Evolutionary conservation across 2,888 invertebrate species (phyloP).

Genomic region (Darwinula stevensoni): DNA sequence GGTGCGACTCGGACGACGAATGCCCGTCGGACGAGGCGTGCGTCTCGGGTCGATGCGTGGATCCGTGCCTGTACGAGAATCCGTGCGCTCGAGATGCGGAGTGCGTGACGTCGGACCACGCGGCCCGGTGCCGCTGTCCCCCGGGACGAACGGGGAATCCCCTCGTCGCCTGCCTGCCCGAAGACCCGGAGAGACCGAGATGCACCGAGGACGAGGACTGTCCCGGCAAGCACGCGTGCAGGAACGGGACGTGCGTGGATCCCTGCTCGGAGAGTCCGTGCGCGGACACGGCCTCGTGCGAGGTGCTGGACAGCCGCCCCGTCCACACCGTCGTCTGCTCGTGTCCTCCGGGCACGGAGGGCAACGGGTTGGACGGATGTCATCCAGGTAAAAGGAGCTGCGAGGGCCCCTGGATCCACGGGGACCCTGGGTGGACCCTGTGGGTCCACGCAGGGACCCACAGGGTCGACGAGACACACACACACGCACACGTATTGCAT

Average conservation of each 20-base stretch:
- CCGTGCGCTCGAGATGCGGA: conserved; percentile 49
- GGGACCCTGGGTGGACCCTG: too few species aligned
- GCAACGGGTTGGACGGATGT: neutral
- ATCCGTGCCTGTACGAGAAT: conserved; percentile 34
- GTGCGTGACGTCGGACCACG: conserved; percentile 36
- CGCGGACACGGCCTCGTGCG: conserved; percentile 9
- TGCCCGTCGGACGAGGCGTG: conserved; percentile 31
- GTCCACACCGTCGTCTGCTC: conserved; percentile 7
- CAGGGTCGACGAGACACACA: too few species aligned
- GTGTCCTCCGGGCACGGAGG: neutral
- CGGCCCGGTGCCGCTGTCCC: conserved; percentile 41
- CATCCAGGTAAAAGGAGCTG: too few species aligned
- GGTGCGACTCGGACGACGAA: conserved; percentile 18
- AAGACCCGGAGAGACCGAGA: conserved; percentile 21
- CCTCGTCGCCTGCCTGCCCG: conserved; percentile 26
- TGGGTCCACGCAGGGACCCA: too few species aligned
- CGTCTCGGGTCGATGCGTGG: conserved; percentile 21
- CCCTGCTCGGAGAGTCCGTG: conserved; percentile 7
- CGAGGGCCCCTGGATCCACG: too few species aligned
- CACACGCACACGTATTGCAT: too few species aligned
- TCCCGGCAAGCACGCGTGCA: conserved; percentile 35
- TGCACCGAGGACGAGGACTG: conserved; percentile 38
- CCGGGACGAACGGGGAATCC: conserved; percentile 40
- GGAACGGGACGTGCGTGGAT: conserved; percentile 23
- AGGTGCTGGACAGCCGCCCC: conserved; percentile 9